Evolutionary conservation across 2,888 invertebrate species (phyloP), one percentile per base, ranked within the genome.

Genomic region (Hetaerina titia): DNA sequence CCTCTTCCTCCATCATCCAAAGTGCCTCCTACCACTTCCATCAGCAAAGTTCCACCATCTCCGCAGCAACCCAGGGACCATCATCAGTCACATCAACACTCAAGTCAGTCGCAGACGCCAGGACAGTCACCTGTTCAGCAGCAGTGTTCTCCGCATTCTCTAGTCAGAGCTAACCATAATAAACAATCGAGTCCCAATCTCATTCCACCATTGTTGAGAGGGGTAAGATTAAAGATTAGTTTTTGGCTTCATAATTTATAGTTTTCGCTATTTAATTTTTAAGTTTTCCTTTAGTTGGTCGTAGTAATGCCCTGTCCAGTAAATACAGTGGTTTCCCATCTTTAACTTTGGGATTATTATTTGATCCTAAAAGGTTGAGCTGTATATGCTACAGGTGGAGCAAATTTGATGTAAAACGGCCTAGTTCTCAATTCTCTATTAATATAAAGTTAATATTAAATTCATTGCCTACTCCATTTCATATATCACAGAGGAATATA

Each of bases 191-290:
- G 90, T 94, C 95, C 95, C 17, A 95, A 95, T 94, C 95, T 95
- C 63, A 96, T 97, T 58, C 97, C 97, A 94, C 96, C 97, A n/a
- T 96, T 97, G 95, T 96, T 97, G 96, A 96, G 97, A 97, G 96
- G 96, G 96, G 96, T 96, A 96, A 96, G 96, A 95, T 95, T 81
- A 58, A 1, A 94, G 92, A 58, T 74, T 22, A 95, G 31, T 31
- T 89, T 95, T 95, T 89, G 87, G 4, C 45, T 45, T 45, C 1
- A 45, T 45, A 45, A 45, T 45, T 58, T 45, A 45, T 45, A 45
- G 45, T 45, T 45, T 45, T 45, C 45, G 45, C 45, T 4, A 45
- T 45, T 45, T 45, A 45, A 45, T 45, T 45, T 45, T 45, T 45
- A 45, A 45, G 45, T 45, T 45, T 45, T 45, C 45, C 45, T 45